Percentiles rank a stretch among this genome's conserved stretches.
Evolutionary conservation across 2,797 vertebrate genomes (phyloP).

Genomic region (Lepidocolaptes lacrymiger): DNA sequence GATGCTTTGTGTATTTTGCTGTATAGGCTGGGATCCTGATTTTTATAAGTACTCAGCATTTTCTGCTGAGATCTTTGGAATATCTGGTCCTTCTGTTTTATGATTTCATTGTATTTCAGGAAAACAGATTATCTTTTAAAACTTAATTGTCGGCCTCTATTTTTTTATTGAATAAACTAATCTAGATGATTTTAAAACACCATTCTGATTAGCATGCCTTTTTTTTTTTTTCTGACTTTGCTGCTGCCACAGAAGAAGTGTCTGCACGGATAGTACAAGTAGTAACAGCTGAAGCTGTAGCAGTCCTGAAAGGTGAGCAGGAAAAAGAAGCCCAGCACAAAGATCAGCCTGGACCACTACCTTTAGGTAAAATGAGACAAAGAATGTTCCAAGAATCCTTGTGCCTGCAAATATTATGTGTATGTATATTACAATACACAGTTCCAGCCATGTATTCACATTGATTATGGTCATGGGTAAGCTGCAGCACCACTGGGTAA

Average conservation of each 20-base stretch:
- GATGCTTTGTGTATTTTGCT: not conserved
- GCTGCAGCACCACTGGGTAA: not conserved
- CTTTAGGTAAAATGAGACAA: constrained; percentile 80
- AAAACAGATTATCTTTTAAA: not conserved
- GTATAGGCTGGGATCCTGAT: not conserved
- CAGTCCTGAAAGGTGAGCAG: constrained; percentile 95
- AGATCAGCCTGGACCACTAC: constrained; percentile 78
- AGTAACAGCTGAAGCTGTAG: constrained; percentile 97
- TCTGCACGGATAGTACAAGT: constrained; percentile 98
- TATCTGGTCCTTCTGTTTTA: not conserved
- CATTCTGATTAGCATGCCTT: constrained; percentile 17
- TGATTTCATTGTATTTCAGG: not conserved
- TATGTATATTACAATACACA: not conserved
- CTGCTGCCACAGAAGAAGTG: constrained; percentile 89
- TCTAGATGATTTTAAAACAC: not conserved
- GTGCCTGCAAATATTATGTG: not conserved
- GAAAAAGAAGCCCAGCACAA: constrained; percentile 86
- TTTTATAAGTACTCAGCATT: not conserved
- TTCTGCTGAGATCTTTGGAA: not conserved
- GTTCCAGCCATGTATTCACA: not conserved
- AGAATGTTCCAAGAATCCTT: not conserved
- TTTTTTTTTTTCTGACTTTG: constrained; percentile 52
- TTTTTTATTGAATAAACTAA: not conserved
- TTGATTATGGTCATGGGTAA: not conserved
- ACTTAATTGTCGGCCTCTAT: not conserved